Evolutionary conservation across 2,113 vertebrate genomes (phyloP), one percentile per base, ranked within the genome.

Genomic region (Ictidomys tridecemlineatus): DNA sequence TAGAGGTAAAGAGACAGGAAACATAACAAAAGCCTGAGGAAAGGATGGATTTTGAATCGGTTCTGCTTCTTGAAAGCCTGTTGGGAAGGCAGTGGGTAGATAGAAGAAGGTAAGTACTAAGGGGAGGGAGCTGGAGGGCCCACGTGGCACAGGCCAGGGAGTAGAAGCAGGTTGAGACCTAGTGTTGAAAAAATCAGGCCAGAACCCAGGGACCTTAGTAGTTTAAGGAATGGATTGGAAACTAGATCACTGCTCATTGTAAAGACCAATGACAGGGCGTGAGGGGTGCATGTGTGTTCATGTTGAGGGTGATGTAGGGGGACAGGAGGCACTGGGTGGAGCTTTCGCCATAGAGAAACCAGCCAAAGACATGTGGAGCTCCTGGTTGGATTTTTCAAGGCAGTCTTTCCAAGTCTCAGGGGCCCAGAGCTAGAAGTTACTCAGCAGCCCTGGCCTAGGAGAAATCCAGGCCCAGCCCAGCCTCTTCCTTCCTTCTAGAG

Each of bases 401-500:
- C 22, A 48, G 26, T 39, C 12, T 80, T 96, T 69, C 18, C 28
- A n/a, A 92, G 76, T 74, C 37, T 77, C n/a, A 10, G 74, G 53
- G 79, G 24, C 69, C 72, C 88, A 39, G 32, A 76, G 51, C 32
- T 86, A 17, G 79, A 56, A 69, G 5, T 5, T 2, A 11, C 63
- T 69, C 85, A 56, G 76, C 63, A 18, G 67, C 32, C n/a, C 45
- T 84, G 45, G 20, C n/a, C 69, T 97, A 97, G 98, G 93, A 95
- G 95, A 95, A 91, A 85, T 17, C 67, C 86, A 53, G 53, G 48
- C 92, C 97, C 92, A 93, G 98, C 90, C 77, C 83, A 89, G 77
- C 80, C 79, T 94, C 70, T 70, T 30, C 12, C 12, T 97, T 85
- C 91, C 91, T 84, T 65, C 76, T 42, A 4, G 88, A 95, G 93